Evolutionary conservation across 2,888 invertebrate species (phyloP).

Genomic region (Corythucha ciliata): DNA sequence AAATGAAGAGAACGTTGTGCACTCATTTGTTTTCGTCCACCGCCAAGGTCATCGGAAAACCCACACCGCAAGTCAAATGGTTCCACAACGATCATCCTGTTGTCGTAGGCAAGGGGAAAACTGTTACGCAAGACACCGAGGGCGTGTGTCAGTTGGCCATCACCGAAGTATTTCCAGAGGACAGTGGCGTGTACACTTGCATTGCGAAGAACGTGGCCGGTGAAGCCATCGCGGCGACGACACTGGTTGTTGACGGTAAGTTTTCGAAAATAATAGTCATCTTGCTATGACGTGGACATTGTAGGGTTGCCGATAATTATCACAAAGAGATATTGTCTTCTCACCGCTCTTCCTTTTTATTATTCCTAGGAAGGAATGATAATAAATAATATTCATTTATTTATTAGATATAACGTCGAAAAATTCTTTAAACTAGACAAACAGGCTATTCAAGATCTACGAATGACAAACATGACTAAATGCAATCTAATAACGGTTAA

Average conservation of each 20-base stretch:
- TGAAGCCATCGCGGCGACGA: constrained; percentile 64
- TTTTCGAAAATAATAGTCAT: constrained; percentile 7
- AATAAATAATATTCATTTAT: constrained; percentile 4
- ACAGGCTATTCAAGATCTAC: no score
- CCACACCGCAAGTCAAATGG: constrained; percentile 73
- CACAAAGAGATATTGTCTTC: no score
- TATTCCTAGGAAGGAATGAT: background rate
- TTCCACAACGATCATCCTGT: constrained; percentile 62
- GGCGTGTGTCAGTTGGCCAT: constrained; percentile 73
- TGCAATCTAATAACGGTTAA: no score
- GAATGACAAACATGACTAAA: no score
- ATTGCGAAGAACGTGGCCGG: constrained; percentile 74
- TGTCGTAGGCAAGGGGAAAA: constrained; percentile 66
- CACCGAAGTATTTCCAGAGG: constrained; percentile 81
- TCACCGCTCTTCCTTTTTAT: background rate
- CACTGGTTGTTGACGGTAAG: constrained; percentile 72
- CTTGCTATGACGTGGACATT: background rate
- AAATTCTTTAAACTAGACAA: no score
- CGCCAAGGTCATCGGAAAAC: constrained; percentile 55
- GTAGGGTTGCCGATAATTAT: no score
- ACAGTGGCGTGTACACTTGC: constrained; percentile 78
- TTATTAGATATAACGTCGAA: no score
- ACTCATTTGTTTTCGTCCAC: background rate
- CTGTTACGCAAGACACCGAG: constrained; percentile 56
- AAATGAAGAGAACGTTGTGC: background rate